Evolutionary conservation across 2,888 invertebrate genomes (phyloP), one percentile per base, ranked within the genome.

Genomic region (Meganola albula): DNA sequence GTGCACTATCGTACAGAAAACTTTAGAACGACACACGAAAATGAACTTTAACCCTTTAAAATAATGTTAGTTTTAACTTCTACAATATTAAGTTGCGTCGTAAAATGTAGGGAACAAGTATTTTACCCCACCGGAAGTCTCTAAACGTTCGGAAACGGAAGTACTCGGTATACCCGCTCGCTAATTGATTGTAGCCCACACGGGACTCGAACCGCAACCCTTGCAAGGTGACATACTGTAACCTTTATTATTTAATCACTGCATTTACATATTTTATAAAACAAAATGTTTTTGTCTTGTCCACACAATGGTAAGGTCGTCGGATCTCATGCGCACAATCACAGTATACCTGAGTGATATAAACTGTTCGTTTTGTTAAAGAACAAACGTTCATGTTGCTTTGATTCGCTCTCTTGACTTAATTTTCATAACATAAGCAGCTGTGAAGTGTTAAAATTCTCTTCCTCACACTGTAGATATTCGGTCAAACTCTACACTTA

Each of bases 81-180:
- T 9, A 11, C 7, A 29, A 32, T 23, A 23, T 10, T 29, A 37
- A 44, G 37, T 37, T 37, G 46, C 37, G 37, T 29, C 28, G 34
- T 44, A 40, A 45, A 40, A 34, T 34, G 38, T 36, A 27, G 44
- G 48, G 46, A 42, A 42, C 41, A 40, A 47, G 35, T 48, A 37
- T 52, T 37, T 59, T 60, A 58, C 67, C 72, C 58, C 63, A 61
- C 68, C 80, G 83, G 83, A 84, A 74, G 79, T 74, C 60, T 67
- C 74, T 82, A 80, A 80, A 80, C 78, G 76, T 66, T 78, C 76
- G 78, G 77, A 77, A 77, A 62, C 79, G 82, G 82, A 80, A 80
- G 74, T 72, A 67, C 67, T 74, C 67, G 65, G 64, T 65, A 66
- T 69, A 73, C 67, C 67, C 67, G 67, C 64, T 55, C 63, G 63